phyloP scores from a whole-genome alignment of 2,113 vertebrate species.

The Microtus ochrogaster region DNA sequence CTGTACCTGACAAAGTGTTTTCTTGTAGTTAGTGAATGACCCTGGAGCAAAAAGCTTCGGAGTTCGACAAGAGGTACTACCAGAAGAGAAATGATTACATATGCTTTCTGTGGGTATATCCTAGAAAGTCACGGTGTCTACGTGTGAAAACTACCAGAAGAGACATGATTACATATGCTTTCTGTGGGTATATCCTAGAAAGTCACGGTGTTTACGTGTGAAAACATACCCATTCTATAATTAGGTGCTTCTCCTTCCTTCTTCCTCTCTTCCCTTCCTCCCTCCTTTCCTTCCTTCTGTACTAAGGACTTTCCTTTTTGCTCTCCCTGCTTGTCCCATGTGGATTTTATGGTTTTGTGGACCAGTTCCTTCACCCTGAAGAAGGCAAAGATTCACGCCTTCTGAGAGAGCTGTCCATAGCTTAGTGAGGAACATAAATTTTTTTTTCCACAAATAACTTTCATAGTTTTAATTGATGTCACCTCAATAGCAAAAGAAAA shows the following conservation, averaged over 20 bases:
- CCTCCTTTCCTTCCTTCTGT: not conserved
- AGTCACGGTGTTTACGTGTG: not conserved
- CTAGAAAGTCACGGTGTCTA: not conserved
- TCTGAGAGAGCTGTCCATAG: not conserved
- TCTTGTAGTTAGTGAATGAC: not conserved
- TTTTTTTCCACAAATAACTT: not conserved
- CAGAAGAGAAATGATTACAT: not conserved
- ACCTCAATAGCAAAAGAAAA: slow-evolving; percentile 16
- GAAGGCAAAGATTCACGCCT: not conserved
- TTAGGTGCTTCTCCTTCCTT: not conserved
- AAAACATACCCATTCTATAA: not conserved
- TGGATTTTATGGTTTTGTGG: not conserved
- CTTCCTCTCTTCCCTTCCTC: not conserved
- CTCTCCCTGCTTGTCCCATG: not conserved
- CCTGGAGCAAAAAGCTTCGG: not conserved
- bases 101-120: not conserved
- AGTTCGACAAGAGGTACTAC: not conserved
- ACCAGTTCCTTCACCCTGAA: not conserved
- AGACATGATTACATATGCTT: not conserved
- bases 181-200: not conserved
- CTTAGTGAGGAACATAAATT: not conserved
- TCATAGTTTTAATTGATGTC: not conserved
- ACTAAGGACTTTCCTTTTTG: not conserved
- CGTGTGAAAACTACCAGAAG: not conserved
- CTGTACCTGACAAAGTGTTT: not conserved